Evolutionary conservation across 2,113 vertebrate genomes (phyloP).

Genomic region (Dryoscopus gambensis): DNA sequence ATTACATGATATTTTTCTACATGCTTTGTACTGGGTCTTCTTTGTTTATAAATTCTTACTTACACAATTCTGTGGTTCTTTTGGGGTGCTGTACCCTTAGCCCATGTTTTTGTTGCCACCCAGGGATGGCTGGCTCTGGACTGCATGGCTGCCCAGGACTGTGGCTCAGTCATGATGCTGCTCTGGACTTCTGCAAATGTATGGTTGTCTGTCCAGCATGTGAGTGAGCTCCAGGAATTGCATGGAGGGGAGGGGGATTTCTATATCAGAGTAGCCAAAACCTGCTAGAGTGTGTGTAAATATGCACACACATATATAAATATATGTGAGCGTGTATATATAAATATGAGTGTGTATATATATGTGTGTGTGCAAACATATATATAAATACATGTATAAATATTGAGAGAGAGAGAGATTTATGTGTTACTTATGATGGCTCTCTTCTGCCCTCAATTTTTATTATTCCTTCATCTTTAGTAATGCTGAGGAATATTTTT

Average conservation of each 20-base stretch:
- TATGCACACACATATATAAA: background rate
- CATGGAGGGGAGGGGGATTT: background rate
- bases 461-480: background rate
- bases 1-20: background rate
- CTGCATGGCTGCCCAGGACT: background rate
- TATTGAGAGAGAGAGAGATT: background rate
- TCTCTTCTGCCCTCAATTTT: background rate
- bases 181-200: background rate
- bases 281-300: background rate
- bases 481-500: background rate
- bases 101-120: background rate
- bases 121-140: background rate
- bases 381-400: background rate
- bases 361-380: fast-evolving
- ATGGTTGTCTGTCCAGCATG: background rate
- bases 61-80: background rate
- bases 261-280: background rate
- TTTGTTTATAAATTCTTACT: background rate
- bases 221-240: background rate
- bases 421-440: background rate
- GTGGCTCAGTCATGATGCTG: background rate
- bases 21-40: background rate
- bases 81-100: background rate
- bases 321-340: no score
- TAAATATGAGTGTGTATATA: background rate